Conservation (phyloP, 2,888 invertebrate genomes). For the Meandrusa payeni region DNA sequence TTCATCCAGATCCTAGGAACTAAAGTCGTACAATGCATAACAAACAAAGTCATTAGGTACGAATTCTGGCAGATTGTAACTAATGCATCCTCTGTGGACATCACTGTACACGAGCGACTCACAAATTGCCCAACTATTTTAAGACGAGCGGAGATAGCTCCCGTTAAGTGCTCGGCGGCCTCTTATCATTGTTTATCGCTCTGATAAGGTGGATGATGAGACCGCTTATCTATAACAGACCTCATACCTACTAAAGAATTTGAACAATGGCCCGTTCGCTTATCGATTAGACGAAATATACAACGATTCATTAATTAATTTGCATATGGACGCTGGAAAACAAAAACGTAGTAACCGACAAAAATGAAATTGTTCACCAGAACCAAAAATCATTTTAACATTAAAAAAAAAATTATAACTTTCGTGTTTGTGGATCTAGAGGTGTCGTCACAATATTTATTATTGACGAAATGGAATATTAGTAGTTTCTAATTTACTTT, state of each 20-base stretch:
- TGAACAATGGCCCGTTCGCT: constrained; percentile 16
- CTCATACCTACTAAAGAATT: constrained; percentile 26
- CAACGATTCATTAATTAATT: too few relatives aligned
- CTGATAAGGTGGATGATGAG: constrained; percentile 52
- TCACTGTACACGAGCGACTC: constrained; percentile 36
- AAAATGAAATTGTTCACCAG: too few relatives aligned
- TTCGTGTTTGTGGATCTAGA: too few relatives aligned
- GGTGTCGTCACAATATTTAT: too few relatives aligned
- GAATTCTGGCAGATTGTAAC: constrained; percentile 23
- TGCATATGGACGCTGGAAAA: too few relatives aligned
- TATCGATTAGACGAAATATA: constrained; percentile 12
- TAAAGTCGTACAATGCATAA: too few relatives aligned
- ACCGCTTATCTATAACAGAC: constrained; percentile 42
- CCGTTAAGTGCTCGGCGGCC: constrained; percentile 49
- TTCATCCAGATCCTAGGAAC: too few relatives aligned
- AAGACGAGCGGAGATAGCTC: constrained; percentile 59
- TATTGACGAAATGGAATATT: too few relatives aligned
- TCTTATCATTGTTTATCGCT: constrained; percentile 56
- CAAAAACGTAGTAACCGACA: too few relatives aligned
- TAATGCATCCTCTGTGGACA: constrained; percentile 24
- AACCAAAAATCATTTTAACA: too few relatives aligned
- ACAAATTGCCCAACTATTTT: constrained; percentile 51
- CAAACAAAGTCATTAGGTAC: constrained; percentile 17
- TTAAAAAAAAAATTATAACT: too few relatives aligned
- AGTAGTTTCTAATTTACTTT: too few relatives aligned